Conservation (phyloP, 2,113 vertebrate species). For the Psilopogon haemacephalus region DNA sequence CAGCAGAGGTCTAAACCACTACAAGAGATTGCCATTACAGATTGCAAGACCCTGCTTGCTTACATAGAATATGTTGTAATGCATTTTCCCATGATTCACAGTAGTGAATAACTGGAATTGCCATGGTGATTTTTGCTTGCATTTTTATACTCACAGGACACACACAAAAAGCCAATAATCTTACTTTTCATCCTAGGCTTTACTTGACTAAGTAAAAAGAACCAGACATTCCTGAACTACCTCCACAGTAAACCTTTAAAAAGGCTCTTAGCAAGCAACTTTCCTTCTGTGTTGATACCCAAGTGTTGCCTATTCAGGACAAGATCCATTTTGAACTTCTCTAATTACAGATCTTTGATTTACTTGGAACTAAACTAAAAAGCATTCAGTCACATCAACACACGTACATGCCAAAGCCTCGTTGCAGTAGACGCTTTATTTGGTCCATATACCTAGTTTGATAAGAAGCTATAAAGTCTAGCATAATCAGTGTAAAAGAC, state of each 20-base stretch:
- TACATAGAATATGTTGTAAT: not conserved
- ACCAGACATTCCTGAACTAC: not conserved
- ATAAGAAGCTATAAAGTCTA: not conserved
- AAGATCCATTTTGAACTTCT: not conserved
- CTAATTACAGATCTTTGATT: not conserved
- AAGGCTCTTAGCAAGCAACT: not conserved
- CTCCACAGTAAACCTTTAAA: not conserved
- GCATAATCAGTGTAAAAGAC: not conserved
- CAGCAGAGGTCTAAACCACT: not conserved
- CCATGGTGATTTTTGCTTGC: not conserved
- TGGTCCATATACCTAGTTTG: not conserved
- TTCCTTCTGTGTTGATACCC: not conserved
- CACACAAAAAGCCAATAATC: not conserved
- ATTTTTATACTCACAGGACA: not conserved
- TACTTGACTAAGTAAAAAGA: not conserved
- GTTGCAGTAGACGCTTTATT: not conserved
- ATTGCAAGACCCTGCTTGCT: not conserved
- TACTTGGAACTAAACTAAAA: not conserved
- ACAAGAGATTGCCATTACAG: not conserved
- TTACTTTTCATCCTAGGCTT: not conserved
- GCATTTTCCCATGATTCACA: not conserved
- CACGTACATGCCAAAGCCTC: not conserved
- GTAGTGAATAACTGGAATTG: not conserved
- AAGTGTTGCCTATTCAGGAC: not conserved
- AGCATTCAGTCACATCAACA: not conserved